Percentiles rank a stretch among this genome's conserved stretches.
Evolutionary conservation across 2,888 invertebrate genomes (phyloP).

Genomic region (Sinotaia quadrata): DNA sequence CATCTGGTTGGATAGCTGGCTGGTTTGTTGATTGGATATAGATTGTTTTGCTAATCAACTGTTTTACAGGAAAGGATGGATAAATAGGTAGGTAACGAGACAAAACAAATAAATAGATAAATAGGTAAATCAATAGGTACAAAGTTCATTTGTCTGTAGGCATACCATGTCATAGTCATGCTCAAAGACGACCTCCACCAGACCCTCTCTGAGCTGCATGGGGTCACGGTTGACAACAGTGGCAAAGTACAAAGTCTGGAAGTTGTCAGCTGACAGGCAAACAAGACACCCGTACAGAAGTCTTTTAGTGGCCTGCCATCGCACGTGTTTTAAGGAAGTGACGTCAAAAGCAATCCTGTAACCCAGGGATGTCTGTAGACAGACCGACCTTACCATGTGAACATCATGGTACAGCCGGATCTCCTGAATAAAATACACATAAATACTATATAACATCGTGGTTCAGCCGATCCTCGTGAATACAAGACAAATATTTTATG

Average conservation of each 20-base stretch:
- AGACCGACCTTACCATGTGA: constrained; percentile 50
- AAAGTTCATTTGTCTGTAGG: no score
- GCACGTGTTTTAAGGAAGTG: constrained; percentile 37
- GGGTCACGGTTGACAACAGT: constrained; percentile 73
- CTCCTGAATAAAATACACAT: constrained; percentile 13
- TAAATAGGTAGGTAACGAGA: no score
- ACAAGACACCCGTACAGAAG: constrained; percentile 84
- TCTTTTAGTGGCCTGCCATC: constrained; percentile 76
- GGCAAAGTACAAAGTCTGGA: constrained; percentile 81
- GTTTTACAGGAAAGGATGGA: no score
- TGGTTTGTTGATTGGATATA: no score
- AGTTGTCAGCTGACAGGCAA: constrained; percentile 81
- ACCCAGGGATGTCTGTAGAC: constrained; percentile 51
- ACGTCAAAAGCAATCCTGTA: constrained; percentile 55
- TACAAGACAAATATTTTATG: no score
- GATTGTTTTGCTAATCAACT: no score
- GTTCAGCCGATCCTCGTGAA: no score
- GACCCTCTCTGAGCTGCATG: constrained; percentile 52
- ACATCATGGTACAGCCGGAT: constrained; percentile 56
- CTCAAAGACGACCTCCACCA: constrained; percentile 55
- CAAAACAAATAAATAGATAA: no score
- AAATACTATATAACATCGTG: no score
- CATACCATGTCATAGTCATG: constrained; percentile 28
- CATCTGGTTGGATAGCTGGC: no score
- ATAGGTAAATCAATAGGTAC: no score